A percentile compares a stretch with the other conserved stretches of the same genome.
Conservation (phyloP, 2,113 vertebrate genomes). For the Eira barbara region DNA sequence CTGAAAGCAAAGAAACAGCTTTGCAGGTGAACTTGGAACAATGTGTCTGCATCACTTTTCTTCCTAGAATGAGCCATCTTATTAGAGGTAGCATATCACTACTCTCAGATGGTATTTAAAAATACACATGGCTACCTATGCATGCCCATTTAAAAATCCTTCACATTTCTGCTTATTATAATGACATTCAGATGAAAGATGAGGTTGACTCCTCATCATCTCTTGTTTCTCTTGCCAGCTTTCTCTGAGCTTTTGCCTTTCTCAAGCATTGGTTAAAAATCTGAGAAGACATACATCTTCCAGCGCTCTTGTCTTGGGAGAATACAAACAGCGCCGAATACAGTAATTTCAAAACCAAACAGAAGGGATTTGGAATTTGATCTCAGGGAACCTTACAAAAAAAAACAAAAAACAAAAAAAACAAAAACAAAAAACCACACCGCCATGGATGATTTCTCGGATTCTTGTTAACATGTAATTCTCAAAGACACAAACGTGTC, state of each 20-base stretch:
- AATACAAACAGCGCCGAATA: background rate
- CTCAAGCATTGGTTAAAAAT: background rate
- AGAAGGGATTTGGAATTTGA: constrained; percentile 29
- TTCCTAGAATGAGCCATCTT: background rate
- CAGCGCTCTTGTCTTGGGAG: background rate
- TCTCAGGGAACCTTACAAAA: constrained; percentile 11
- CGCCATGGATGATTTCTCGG: background rate
- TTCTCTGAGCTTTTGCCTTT: background rate
- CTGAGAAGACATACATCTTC: background rate
- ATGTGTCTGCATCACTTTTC: accelerated
- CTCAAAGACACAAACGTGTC: constrained; percentile 60
- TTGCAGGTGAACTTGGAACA: background rate
- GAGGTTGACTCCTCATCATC: background rate
- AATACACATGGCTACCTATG: background rate
- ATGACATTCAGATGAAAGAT: background rate
- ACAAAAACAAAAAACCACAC: background rate
- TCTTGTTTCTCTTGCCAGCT: background rate
- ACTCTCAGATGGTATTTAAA: background rate
- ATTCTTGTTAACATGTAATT: constrained; percentile 60
- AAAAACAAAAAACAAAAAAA: background rate
- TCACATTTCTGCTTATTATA: background rate
- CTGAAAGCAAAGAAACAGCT: background rate
- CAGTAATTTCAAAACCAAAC: background rate
- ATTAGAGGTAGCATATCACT: background rate
- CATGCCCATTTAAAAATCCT: constrained; percentile 7